These are phyloP conservation scores for Platycercus adscitus DNA, from an alignment of 2,113 vertebrate genomes.

Conservation along the genomic window DNA sequence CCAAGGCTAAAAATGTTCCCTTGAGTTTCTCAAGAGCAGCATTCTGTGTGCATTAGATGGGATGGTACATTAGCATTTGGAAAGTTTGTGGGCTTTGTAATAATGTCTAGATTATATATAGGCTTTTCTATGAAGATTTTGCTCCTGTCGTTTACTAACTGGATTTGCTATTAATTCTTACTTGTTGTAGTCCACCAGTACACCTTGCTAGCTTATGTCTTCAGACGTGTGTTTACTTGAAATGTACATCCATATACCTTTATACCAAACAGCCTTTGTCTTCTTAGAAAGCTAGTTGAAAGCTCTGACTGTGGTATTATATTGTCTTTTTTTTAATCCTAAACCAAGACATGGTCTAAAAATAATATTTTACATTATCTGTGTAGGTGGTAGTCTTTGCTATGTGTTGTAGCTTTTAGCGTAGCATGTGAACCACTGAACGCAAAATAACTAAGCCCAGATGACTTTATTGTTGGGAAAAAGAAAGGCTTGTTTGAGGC, in stretches of 20 bases:
- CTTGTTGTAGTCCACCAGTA: neutral
- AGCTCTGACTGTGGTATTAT: neutral
- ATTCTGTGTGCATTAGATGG: neutral
- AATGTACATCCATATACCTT: neutral
- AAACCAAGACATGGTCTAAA: neutral
- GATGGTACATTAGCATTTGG: neutral
- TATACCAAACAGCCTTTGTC: neutral
- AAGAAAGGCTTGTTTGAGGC: slow-evolving; percentile 2
- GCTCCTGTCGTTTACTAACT: neutral
- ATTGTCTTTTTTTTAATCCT: neutral
- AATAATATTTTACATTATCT: neutral
- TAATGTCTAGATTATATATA: neutral
- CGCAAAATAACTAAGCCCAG: neutral
- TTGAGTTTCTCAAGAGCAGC: neutral
- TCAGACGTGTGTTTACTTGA: neutral
- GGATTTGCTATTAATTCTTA: neutral
- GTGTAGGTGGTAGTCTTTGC: neutral
- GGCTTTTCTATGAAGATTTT: neutral
- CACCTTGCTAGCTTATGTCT: neutral
- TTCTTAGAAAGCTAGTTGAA: neutral
- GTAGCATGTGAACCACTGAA: neutral
- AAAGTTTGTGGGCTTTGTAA: neutral
- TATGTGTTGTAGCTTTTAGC: neutral
- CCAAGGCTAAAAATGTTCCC: neutral
- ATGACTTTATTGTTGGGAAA: slow-evolving; percentile 34